Evolutionary conservation across 2,113 vertebrate genomes (phyloP).

Genomic region (Cariama cristata): DNA sequence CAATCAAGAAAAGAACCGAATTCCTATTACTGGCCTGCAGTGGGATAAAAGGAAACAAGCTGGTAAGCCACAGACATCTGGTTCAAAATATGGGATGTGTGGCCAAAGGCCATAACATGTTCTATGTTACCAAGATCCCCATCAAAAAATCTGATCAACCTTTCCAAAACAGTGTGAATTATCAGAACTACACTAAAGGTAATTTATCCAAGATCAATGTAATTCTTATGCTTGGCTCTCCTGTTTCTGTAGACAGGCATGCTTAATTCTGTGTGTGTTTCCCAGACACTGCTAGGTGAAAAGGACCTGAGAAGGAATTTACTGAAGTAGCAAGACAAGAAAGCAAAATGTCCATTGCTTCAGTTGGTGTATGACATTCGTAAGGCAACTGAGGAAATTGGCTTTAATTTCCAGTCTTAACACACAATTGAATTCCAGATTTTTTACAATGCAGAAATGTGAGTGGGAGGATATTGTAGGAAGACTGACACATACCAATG

Average conservation of each 20-base stretch:
- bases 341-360: background rate
- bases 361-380: background rate
- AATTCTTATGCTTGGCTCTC: background rate
- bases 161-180: background rate
- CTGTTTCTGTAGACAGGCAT: background rate
- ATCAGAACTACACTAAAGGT: background rate
- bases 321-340: background rate
- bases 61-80: background rate
- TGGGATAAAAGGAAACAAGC: background rate
- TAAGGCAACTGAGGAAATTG: background rate
- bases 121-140: background rate
- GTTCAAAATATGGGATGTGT: background rate
- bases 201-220: background rate
- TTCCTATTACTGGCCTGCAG: background rate
- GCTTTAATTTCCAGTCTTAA: slow-evolving; percentile 21
- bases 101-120: background rate
- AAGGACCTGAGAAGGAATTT: background rate
- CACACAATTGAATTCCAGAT: background rate
- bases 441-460: slow-evolving; percentile 30
- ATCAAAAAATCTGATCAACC: background rate
- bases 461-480: background rate
- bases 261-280: background rate
- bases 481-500: background rate
- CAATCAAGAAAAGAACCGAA: background rate
- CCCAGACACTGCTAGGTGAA: background rate